phyloP scores from a whole-genome alignment of 2,888 invertebrate species.

The Peribatodes rhomboidaria region DNA sequence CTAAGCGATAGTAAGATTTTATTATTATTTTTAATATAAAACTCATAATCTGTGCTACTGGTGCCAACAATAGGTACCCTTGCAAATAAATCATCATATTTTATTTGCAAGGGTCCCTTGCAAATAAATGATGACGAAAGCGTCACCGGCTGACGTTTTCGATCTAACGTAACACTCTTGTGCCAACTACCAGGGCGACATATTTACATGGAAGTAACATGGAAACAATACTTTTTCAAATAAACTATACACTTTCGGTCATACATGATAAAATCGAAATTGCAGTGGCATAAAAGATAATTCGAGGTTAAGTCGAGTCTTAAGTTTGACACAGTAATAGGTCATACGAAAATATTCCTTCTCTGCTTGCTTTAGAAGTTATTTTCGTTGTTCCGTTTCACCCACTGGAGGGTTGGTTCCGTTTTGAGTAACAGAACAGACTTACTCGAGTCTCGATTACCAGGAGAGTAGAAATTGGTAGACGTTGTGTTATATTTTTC shows the following conservation, averaged over 20 bases:
- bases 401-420: not conserved
- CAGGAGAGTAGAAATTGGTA: not conserved
- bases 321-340: no score
- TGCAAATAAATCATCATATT: no score
- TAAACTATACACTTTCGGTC: no score
- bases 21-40: no score
- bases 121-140: no score
- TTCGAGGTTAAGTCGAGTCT: no score
- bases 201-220: slow-evolving; percentile 9
- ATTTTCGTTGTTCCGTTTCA: not conserved
- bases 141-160: slow-evolving; percentile 37
- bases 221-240: not conserved
- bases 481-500: not conserved
- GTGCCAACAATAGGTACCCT: no score
- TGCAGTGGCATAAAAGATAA: no score
- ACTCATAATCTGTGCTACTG: no score
- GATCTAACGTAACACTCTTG: slow-evolving; percentile 43
- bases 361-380: not conserved
- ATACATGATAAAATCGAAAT: not conserved
- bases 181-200: slow-evolving; percentile 42
- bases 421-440: slow-evolving; percentile 41
- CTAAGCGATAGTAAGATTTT: no score
- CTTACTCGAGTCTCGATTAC: slow-evolving; percentile 47
- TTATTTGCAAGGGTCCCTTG: no score
- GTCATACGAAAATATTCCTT: no score